Conservation (phyloP, 1,140 invertebrate genomes). For the Neuroterus valhalla region DNA sequence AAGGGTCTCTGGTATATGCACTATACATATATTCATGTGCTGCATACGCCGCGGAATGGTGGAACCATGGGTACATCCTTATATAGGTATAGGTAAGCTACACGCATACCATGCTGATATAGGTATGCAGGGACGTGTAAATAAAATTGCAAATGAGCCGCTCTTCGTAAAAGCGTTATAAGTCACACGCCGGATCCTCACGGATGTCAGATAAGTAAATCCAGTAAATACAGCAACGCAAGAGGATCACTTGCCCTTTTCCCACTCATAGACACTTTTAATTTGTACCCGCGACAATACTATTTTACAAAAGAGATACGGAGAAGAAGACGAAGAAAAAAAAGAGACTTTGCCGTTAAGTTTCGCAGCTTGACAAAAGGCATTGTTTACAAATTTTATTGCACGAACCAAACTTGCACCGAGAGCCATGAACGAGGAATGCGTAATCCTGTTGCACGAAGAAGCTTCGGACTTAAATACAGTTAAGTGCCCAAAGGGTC, state of each 20-base stretch:
- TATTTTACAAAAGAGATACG: neutral
- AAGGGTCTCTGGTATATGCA: constrained; percentile 47
- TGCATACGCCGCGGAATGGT: constrained; percentile 47
- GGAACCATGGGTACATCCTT: constrained; percentile 47
- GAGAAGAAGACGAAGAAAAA: too few relatives aligned
- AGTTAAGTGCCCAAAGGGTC: constrained; percentile 26
- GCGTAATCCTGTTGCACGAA: constrained; percentile 24
- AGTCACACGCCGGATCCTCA: constrained; percentile 9
- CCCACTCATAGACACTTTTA: neutral
- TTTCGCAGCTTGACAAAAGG: constrained; percentile 1
- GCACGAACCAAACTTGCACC: constrained; percentile 14
- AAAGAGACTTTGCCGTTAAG: constrained; percentile 8
- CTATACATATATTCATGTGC: constrained; percentile 56
- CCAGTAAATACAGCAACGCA: neutral
- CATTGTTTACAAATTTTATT: constrained; percentile 28
- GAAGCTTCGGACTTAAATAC: constrained; percentile 21
- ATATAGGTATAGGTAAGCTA: constrained; percentile 40
- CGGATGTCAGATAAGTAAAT: neutral
- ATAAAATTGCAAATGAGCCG: constrained; percentile 43
- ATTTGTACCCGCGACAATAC: neutral
- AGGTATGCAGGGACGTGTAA: constrained; percentile 13
- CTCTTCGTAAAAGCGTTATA: constrained; percentile 28
- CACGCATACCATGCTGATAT: constrained; percentile 22
- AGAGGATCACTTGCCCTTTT: neutral
- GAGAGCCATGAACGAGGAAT: constrained; percentile 10